These are phyloP conservation scores for Toxostoma redivivum DNA, from an alignment of 2,113 vertebrate species.

Conservation along the genomic window DNA sequence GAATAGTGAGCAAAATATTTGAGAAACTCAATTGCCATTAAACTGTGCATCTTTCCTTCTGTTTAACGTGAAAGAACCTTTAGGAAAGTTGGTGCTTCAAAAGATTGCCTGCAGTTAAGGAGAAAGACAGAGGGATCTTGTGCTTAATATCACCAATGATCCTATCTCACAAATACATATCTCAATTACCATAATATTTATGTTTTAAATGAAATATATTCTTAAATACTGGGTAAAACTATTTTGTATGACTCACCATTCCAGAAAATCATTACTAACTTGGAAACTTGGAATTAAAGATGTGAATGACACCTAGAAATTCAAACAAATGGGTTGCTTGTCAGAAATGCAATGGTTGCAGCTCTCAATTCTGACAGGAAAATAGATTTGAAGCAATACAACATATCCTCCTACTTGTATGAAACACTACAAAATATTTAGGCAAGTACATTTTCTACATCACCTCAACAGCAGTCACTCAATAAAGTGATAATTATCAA, in stretches of 20 bases:
- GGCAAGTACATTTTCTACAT: not conserved
- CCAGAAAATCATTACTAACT: not conserved
- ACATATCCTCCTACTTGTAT: not conserved
- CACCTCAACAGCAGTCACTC: not conserved
- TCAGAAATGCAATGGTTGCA: not conserved
- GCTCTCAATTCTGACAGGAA: not conserved
- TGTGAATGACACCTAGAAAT: not conserved
- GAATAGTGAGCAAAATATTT: not conserved
- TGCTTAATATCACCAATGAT: not conserved
- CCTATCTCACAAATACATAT: not conserved
- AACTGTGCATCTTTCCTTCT: not conserved
- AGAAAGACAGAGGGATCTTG: not conserved
- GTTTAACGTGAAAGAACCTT: not conserved
- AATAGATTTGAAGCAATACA: not conserved
- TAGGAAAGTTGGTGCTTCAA: not conserved
- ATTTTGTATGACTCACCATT: not conserved
- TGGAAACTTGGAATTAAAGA: not conserved
- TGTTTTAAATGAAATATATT: not conserved
- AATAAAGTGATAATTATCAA: not conserved
- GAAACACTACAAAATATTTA: slow-evolving; percentile 8
- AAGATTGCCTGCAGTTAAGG: not conserved
- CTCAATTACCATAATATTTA: not conserved
- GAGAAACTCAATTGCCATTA: not conserved
- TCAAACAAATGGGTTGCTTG: not conserved
- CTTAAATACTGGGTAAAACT: not conserved